Percentiles rank a stretch among this genome's conserved stretches.
phyloP scores from a whole-genome alignment of 1,140 invertebrate species.

The Liolophura sinensis region DNA sequence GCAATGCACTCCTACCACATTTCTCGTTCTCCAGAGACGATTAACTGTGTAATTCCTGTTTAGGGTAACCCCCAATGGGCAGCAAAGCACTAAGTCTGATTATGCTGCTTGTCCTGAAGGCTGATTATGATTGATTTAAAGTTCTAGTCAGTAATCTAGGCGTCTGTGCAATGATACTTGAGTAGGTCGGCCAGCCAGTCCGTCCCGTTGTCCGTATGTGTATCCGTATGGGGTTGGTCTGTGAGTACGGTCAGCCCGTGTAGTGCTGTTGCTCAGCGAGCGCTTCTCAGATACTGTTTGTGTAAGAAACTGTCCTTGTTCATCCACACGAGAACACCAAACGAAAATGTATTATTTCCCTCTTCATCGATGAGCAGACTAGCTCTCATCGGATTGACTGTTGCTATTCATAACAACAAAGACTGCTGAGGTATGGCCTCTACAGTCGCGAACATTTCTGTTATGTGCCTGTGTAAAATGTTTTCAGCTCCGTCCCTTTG shows the following conservation, averaged over 20 bases:
- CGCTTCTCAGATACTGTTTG: background rate
- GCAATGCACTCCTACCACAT: constrained; percentile 20
- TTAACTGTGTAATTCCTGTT: constrained; percentile 13
- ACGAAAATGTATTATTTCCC: constrained; percentile 15
- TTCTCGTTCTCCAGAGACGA: constrained; percentile 17
- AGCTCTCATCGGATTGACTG: constrained; percentile 6
- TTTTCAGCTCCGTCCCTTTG: constrained; percentile 41
- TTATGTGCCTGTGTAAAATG: constrained; percentile 43
- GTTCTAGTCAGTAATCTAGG: too few relatives aligned
- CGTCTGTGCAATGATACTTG: too few relatives aligned
- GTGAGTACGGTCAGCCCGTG: too few relatives aligned
- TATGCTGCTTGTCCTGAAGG: too few relatives aligned
- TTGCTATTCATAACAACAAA: constrained; percentile 17
- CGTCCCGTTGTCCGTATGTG: too few relatives aligned
- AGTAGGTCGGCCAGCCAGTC: too few relatives aligned
- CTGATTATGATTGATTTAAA: too few relatives aligned
- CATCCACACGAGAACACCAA: constrained; percentile 9
- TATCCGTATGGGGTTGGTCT: too few relatives aligned
- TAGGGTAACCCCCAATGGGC: background rate
- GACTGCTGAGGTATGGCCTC: constrained; percentile 15
- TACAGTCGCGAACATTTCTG: constrained; percentile 32
- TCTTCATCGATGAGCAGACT: constrained; percentile 7
- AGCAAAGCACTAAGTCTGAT: background rate
- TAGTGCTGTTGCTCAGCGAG: background rate
- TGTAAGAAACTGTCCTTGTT: background rate